Base-by-base conservation (phyloP, 1,140 invertebrate genomes). In the Matsumurasca onukii region DNA sequence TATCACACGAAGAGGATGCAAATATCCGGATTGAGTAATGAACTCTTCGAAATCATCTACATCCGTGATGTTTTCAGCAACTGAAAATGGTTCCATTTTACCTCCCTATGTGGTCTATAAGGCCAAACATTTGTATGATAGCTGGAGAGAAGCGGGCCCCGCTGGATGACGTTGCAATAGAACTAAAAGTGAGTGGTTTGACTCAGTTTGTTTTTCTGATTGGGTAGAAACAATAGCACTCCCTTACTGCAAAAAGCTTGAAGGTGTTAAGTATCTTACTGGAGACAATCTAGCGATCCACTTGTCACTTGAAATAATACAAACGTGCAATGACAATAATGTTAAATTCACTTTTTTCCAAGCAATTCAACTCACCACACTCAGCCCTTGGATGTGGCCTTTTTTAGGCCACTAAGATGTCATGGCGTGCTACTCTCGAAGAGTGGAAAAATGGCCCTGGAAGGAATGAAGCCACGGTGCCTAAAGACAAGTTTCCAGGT, bases 201-300 rank as follows among this genome's bases (percentile, higher is more conserved):
- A 13, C 20, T n/a, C 49, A 5, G 5, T n/a, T 52, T 13, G 12
- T 52, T 52, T 52, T 52, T 5, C 12, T 5, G 49, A 52, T 20
- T 24, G 49, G 49, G 12, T 52, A 15, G 5, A 52, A 5, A 52
- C 49, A 5, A n/a, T 52, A 3, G 49, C 49, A n/a, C 3, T 52
- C 3, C 49, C 49, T 15, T 20, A 52, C 22, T 52, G 12, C 3
- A 12, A 3, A 20, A 52, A 52, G 49, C 22, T 20, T 20, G 17
- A 64, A n/a, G 69, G 57, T 9, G 25, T 17, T 22, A 55, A 70
- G 68, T 22, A 69, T 24, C 63, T 80, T 24, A 75, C 77, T 20
- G 76, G 76, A 12, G 79, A 82, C 68, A 81, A 81, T 72, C 70
- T 82, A 25, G 70, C 71, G 13, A 76, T 72, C n/a, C 80, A 81